Evolutionary conservation across 1,140 invertebrate species (phyloP).

Genomic region (Drosophila ficusphila): DNA sequence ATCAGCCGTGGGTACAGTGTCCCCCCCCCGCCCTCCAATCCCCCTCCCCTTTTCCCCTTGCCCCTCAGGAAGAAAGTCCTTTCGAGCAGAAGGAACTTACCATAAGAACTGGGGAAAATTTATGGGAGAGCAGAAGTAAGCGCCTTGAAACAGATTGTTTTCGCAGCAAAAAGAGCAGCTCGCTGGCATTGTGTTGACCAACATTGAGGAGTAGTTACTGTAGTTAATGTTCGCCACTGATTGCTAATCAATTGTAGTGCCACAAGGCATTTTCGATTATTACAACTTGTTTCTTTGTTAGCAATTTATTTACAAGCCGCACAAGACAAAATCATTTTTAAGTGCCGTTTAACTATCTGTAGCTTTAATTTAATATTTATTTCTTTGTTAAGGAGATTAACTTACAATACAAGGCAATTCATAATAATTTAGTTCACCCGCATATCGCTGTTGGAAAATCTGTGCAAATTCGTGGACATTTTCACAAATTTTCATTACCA

Average conservation of each 20-base stretch:
- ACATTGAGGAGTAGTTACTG: not conserved
- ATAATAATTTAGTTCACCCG: too few relatives aligned
- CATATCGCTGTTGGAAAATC: too few relatives aligned
- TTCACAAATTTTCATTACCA: too few relatives aligned
- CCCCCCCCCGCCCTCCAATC: not conserved
- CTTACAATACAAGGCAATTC: too few relatives aligned
- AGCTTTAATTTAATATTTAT: too few relatives aligned
- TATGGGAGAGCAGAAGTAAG: not conserved
- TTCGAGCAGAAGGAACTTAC: not conserved
- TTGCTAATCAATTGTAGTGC: not conserved
- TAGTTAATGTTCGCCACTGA: not conserved
- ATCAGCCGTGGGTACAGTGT: conserved; percentile 5
- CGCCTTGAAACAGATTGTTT: not conserved
- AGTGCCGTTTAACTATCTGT: too few relatives aligned
- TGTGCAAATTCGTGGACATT: too few relatives aligned
- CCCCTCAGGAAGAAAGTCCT: not conserved
- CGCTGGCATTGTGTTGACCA: not conserved
- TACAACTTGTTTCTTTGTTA: too few relatives aligned
- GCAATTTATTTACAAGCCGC: too few relatives aligned
- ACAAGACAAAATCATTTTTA: too few relatives aligned
- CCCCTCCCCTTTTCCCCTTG: not conserved
- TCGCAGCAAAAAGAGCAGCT: not conserved
- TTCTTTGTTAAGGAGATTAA: too few relatives aligned
- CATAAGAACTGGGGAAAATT: not conserved
- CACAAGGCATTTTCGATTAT: too few relatives aligned